Evolutionary conservation across 1,140 invertebrate genomes (phyloP), one percentile per base, ranked within the genome.

Genomic region (Pachypeltis micranthus): DNA sequence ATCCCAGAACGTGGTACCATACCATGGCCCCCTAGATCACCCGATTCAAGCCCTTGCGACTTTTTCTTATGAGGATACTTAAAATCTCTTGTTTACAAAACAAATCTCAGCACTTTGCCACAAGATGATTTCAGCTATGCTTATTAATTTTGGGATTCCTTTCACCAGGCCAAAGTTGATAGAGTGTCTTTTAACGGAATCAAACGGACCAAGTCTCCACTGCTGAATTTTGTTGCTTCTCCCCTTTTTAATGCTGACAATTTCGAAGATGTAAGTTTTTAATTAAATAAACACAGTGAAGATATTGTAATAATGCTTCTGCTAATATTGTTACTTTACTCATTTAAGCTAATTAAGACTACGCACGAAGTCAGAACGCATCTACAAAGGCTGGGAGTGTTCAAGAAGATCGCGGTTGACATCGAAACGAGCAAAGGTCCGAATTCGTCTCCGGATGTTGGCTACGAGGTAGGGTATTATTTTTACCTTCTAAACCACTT

Each of bases 361-460:
- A 65, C 70, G 12, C 69, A 72, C 55, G 68, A 79, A 76, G 87
- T 88, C 0, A 80, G 83, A 57, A 75, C 77, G 14, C 83, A 84
- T 64, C 76, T 95, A 44, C 83, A 90, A 68, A 79, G 80, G 25
- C 78, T 94, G 56, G 89, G 88, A 26, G 88, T 90, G 71, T 95
- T 95, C 72, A 84, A 84, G 67, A 85, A 84, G 68, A 83, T 95
- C 61, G 81, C 81, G 14, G 82, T 93, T 28, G 81, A 80, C 65
- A 88, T 96, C 65, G 91, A 95, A 72, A 88, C 88, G n/a, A 87
- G 85, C 66, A 80, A 81, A 70, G 85, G 85, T 21, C 79, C 81
- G 7, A 80, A 80, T 66, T 78, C 86, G 12, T 81, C 83, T 23
- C 31, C 7, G 16, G 80, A 82, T 19, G 82, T 90, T 72, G 88